Conservation (phyloP, 2,888 invertebrate genomes). For the Sinelater perroti region DNA sequence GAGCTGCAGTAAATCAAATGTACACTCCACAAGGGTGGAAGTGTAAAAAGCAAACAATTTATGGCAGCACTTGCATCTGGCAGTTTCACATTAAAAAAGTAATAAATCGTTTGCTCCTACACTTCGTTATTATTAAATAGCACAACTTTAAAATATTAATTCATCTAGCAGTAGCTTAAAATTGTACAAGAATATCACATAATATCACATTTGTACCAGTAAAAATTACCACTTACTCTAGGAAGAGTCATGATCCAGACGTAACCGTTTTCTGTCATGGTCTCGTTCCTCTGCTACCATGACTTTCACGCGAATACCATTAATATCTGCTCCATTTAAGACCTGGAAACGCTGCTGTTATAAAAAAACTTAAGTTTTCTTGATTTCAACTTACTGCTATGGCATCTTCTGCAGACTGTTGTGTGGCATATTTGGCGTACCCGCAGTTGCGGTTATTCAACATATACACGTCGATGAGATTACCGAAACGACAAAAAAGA, state of each 20-base stretch:
- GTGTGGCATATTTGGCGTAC: conserved; percentile 85
- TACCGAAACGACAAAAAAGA: conserved; percentile 90
- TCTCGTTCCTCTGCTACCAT: conserved; percentile 82
- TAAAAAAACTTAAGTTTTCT: not conserved
- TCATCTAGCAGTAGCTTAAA: too few relatives aligned
- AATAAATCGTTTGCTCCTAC: too few relatives aligned
- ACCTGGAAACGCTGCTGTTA: too few relatives aligned
- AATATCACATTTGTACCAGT: not conserved
- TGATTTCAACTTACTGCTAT: conserved; percentile 67
- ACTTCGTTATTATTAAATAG: too few relatives aligned
- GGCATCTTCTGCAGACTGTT: conserved; percentile 78
- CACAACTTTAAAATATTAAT: too few relatives aligned
- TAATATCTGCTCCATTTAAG: conserved; percentile 88
- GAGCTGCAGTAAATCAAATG: too few relatives aligned
- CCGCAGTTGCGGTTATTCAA: conserved; percentile 91
- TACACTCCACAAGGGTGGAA: too few relatives aligned
- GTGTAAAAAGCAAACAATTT: too few relatives aligned
- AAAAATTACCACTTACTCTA: conserved; percentile 27
- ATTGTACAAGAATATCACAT: conserved; percentile 2
- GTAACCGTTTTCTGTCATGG: conserved; percentile 42
- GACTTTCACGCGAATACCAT: conserved; percentile 87
- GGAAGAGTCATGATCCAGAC: conserved; percentile 35
- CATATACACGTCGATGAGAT: conserved; percentile 89
- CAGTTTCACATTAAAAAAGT: too few relatives aligned
- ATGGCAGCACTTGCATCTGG: too few relatives aligned